Evolutionary conservation across 2,888 invertebrate species (phyloP).

Genomic region (Zele albiditarsus): DNA sequence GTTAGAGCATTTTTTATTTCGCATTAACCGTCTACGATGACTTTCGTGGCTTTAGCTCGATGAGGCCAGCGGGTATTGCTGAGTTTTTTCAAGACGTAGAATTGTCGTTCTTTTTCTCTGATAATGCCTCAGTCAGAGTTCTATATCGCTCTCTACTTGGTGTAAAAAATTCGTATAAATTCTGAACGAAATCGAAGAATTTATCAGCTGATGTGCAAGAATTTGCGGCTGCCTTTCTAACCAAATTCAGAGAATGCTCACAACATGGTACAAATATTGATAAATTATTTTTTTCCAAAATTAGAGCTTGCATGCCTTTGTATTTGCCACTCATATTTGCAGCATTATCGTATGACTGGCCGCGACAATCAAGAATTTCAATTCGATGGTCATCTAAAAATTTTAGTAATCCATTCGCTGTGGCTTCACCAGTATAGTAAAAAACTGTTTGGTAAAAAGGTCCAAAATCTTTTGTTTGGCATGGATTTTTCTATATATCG

Average conservation of each 20-base stretch:
- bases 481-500: constrained; percentile 50
- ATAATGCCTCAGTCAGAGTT: constrained; percentile 32
- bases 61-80: constrained; percentile 50
- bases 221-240: constrained; percentile 54
- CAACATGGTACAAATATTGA: constrained; percentile 50
- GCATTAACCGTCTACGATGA: constrained; percentile 48
- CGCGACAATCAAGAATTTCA: constrained; percentile 51
- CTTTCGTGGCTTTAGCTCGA: constrained; percentile 53
- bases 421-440: constrained; percentile 37
- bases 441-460: constrained; percentile 50
- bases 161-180: constrained; percentile 51
- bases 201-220: constrained; percentile 49
- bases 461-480: constrained; percentile 56
- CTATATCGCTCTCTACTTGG: constrained; percentile 41
- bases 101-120: too few species aligned
- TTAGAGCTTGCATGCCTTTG: constrained; percentile 52
- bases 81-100: constrained; percentile 47
- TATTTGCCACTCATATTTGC: constrained; percentile 56
- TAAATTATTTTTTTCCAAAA: constrained; percentile 49
- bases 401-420: constrained; percentile 46
- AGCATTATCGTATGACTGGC: constrained; percentile 56
- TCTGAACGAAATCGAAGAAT: constrained; percentile 52
- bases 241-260: constrained; percentile 52
- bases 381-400: constrained; percentile 49
- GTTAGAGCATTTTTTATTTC: constrained; percentile 46